Evolutionary conservation across 2,113 vertebrate species (phyloP).

Genomic region (Larimichthys crocea): DNA sequence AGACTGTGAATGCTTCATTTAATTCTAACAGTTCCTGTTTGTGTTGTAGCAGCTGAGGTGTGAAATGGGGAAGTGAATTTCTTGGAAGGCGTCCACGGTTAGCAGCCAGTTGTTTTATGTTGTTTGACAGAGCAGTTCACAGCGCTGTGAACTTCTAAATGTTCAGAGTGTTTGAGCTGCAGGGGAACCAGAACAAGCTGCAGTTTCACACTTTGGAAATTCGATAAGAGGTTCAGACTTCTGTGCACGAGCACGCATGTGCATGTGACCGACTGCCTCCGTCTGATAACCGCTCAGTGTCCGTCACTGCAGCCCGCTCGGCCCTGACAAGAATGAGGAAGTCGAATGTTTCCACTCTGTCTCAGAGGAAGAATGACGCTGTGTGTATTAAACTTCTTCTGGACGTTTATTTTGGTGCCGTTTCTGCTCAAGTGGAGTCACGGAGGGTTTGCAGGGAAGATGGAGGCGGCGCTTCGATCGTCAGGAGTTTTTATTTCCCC

Average conservation of each 20-base stretch:
- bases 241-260: no score
- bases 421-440: not conserved
- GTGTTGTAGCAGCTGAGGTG: not conserved
- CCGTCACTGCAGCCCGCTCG: not conserved
- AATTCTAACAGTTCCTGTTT: not conserved
- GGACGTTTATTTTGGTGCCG: constrained; percentile 16
- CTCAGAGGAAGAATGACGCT: constrained; percentile 35
- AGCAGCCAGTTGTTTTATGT: constrained; percentile 12
- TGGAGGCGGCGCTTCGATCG: not conserved
- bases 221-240: not conserved
- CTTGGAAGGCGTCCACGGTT: constrained; percentile 6
- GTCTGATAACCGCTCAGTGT: not conserved
- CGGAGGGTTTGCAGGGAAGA: not conserved
- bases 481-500: constrained; percentile 11
- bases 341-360: constrained; percentile 28
- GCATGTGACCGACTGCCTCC: rapidly evolving
- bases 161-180: constrained; percentile 22
- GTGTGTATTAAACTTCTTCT: not conserved
- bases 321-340: constrained; percentile 52
- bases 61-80: constrained; percentile 19
- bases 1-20: not conserved
- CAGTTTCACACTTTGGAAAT: not conserved
- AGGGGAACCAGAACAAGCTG: not conserved
- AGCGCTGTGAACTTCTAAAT: not conserved
- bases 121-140: constrained; percentile 14